Percentiles rank a stretch among this genome's conserved stretches.
Evolutionary conservation across 1,140 invertebrate genomes (phyloP).

Genomic region (Magallana gigas): DNA sequence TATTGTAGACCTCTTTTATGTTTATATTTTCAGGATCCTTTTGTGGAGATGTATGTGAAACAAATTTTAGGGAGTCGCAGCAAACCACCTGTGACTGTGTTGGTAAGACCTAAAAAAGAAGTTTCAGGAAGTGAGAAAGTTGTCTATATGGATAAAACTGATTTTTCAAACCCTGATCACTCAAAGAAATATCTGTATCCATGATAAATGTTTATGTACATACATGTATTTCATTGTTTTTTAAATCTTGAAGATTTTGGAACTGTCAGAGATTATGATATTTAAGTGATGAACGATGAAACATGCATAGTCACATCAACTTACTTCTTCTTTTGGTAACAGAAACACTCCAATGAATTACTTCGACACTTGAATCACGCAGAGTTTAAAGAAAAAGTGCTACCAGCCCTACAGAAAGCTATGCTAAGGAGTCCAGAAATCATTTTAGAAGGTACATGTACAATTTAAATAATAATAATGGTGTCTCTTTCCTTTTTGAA

Average conservation of each 20-base stretch:
- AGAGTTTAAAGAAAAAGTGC: slow-evolving; percentile 87
- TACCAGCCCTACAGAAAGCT: slow-evolving; percentile 93
- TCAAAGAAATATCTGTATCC: background rate
- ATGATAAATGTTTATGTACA: background rate
- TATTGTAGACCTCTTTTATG: too few relatives aligned
- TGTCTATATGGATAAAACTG: background rate
- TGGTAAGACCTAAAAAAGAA: slow-evolving; percentile 78
- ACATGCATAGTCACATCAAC: too few relatives aligned
- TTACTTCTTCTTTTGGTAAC: slow-evolving; percentile 33
- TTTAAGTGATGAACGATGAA: too few relatives aligned
- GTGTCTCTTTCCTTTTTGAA: too few relatives aligned
- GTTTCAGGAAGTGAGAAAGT: background rate
- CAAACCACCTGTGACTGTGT: slow-evolving; percentile 85
- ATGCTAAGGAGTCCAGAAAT: slow-evolving; percentile 97
- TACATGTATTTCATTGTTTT: background rate
- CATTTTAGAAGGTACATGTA: slow-evolving; percentile 84
- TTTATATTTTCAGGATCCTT: slow-evolving; percentile 79
- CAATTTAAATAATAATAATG: too few relatives aligned
- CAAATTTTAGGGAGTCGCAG: slow-evolving; percentile 89
- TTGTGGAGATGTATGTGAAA: slow-evolving; percentile 89
- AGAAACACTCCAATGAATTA: slow-evolving; percentile 63
- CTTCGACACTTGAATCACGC: slow-evolving; percentile 82
- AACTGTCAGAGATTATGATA: too few relatives aligned
- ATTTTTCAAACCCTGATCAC: background rate
- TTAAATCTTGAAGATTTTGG: background rate